A percentile compares a stretch with the other conserved stretches of the same genome.
Conservation (phyloP, 2,888 invertebrate genomes). For the Drosophila anomalata region DNA sequence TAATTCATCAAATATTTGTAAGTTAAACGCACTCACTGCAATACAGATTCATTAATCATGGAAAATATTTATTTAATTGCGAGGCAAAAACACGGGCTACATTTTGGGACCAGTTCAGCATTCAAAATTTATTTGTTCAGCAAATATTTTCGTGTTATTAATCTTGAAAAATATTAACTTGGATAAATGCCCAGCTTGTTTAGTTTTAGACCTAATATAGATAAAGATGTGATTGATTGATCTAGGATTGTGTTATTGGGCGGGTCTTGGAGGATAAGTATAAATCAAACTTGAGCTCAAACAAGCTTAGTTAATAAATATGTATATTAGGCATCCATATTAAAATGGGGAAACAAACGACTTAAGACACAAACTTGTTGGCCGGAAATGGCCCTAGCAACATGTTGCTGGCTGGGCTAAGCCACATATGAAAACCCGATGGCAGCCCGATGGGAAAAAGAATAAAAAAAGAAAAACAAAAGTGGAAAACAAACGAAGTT, state of each 20-base stretch:
- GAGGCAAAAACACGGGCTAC: slow-evolving; percentile 37
- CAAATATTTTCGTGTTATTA: slow-evolving; percentile 3
- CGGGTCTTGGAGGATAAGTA: neutral
- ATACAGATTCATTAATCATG: slow-evolving; percentile 9
- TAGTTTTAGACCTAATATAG: neutral
- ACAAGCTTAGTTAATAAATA: neutral
- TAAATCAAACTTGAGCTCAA: neutral
- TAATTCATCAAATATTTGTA: slow-evolving; percentile 16
- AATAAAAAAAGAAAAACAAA: slow-evolving; percentile 20
- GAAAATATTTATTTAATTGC: slow-evolving; percentile 13
- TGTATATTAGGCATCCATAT: neutral
- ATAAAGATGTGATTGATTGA: neutral
- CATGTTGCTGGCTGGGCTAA: slow-evolving; percentile 47
- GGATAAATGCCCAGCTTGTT: neutral
- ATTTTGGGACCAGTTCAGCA: slow-evolving; percentile 34
- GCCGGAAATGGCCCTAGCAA: slow-evolving; percentile 70
- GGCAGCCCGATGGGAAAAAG: slow-evolving; percentile 24
- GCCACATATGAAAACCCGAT: slow-evolving; percentile 28
- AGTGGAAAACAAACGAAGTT: slow-evolving; percentile 35
- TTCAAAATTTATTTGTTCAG: neutral
- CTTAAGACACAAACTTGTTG: neutral
- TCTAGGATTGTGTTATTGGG: neutral
- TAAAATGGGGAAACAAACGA: neutral
- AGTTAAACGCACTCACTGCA: slow-evolving; percentile 5
- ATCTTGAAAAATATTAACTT: neutral